Base-by-base conservation (phyloP, 2,113 vertebrate species). In the Chroicocephalus ridibundus region DNA sequence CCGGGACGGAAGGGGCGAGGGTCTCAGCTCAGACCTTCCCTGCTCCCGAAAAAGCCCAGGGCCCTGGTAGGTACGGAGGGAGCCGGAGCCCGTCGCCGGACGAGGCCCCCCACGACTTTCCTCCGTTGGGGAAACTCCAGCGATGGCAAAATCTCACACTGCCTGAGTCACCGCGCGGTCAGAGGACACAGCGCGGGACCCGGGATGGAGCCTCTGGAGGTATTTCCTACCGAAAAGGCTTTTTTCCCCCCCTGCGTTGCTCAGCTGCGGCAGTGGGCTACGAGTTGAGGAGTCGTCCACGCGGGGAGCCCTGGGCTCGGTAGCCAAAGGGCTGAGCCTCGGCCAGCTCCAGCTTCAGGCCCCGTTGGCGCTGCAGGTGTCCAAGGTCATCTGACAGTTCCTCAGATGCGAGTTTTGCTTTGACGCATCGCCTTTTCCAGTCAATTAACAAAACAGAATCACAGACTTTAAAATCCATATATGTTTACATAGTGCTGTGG, bases 101-200 rank as follows among this genome's bases (percentile, higher is more conserved):
- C 0, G 6, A 44, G 65, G 18, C 5, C 24, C 19, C 40, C 40
- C 8, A 0, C 31, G 21, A 18, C 57, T 71, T 71, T 8, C 31
- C 20, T 49, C 46, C 10, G 38, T 1, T 14, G 32, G 24, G 61
- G 49, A 76, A 81, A 14, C 20, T 29, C 38, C 83, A 68, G 42
- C 47, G 25, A 24, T 8, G 46, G 55, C 36, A 58, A 51, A 65
- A 88, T 36, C 54, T 79, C 40, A 34, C 40, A 6, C 10, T 66
- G 75, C 71, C 38, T 0, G 0, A 25, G 60, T 22, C 32, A 0
- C 12, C 36, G 3, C 34, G 80, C 5, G 3, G 76, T 19, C 10
- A 7, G 11, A 40, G 66, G 80, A 18, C 40, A 20, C 31, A 52
- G 51, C 36, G 24, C 52, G 47, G 46, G 18, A 49, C 18, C 19